phyloP scores from a whole-genome alignment of 2,113 vertebrate genomes.

The Tursiops truncatus region DNA sequence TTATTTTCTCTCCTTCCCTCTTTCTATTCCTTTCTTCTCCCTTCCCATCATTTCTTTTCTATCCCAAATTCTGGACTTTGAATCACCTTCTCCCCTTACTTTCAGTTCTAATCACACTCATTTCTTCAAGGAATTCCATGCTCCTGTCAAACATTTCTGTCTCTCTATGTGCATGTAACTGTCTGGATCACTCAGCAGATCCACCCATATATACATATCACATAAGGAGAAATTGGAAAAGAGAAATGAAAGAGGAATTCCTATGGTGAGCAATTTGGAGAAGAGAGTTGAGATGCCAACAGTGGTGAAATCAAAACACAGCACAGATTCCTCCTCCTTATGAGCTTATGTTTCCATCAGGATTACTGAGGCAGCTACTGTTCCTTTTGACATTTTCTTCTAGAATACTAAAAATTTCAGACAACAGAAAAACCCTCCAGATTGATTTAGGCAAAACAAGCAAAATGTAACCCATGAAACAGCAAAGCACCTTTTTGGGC shows the following conservation, averaged over 20 bases:
- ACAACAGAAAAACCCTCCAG: slow-evolving; percentile 70
- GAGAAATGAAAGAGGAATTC: slow-evolving; percentile 17
- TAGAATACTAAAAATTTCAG: slow-evolving; percentile 66
- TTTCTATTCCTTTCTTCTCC: background rate
- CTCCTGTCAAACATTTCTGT: background rate
- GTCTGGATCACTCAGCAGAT: background rate
- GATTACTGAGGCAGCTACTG: slow-evolving; percentile 40
- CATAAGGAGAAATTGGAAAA: background rate
- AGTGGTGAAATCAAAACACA: slow-evolving; percentile 60
- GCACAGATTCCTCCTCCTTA: slow-evolving; percentile 15
- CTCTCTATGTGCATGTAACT: background rate
- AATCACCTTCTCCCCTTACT: background rate
- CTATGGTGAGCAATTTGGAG: slow-evolving; percentile 46
- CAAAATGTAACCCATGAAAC: background rate
- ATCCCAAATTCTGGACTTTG: background rate
- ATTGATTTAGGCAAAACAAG: slow-evolving; percentile 67
- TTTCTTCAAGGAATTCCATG: background rate
- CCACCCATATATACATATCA: background rate
- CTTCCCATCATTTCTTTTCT: background rate
- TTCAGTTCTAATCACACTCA: background rate
- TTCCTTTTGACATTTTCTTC: slow-evolving; percentile 68
- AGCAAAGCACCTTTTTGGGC: background rate
- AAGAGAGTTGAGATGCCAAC: slow-evolving; percentile 56
- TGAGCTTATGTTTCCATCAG: slow-evolving; percentile 63
- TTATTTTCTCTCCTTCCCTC: background rate